Conservation (phyloP, 2,113 vertebrate species). For the Chrysemys picta region DNA sequence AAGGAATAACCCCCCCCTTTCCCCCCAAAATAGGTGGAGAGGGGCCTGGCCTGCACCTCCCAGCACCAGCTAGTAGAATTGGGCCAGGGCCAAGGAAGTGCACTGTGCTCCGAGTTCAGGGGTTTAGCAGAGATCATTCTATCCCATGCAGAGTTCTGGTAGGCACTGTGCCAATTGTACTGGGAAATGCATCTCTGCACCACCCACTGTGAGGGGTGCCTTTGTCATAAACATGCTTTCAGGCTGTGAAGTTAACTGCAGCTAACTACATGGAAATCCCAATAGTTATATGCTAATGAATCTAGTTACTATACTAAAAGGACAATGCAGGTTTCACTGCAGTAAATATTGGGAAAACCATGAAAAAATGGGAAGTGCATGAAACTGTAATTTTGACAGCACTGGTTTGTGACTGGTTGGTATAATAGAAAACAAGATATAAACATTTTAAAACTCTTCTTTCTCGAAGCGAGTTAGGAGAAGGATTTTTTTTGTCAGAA, state of each 20-base stretch:
- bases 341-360: neutral
- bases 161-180: neutral
- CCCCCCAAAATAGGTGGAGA: neutral
- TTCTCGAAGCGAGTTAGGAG: neutral
- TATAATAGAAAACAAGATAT: neutral
- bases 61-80: neutral
- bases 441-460: neutral
- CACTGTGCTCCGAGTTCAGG: neutral
- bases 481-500: neutral
- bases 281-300: neutral
- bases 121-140: neutral
- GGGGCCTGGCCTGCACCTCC: rapidly evolving
- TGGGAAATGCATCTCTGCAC: rapidly evolving
- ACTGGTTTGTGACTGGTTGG: neutral
- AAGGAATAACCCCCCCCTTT: too few relatives aligned
- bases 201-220: neutral
- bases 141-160: neutral
- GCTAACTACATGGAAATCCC: neutral
- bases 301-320: neutral
- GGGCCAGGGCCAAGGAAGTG: neutral
- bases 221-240: neutral
- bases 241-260: neutral
- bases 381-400: neutral
- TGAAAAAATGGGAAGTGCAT: neutral
- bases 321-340: neutral